phyloP scores from a whole-genome alignment of 37 sponge, comb jelly and placozoan genomes.

The Halisarca cf. caerulea region DNA sequence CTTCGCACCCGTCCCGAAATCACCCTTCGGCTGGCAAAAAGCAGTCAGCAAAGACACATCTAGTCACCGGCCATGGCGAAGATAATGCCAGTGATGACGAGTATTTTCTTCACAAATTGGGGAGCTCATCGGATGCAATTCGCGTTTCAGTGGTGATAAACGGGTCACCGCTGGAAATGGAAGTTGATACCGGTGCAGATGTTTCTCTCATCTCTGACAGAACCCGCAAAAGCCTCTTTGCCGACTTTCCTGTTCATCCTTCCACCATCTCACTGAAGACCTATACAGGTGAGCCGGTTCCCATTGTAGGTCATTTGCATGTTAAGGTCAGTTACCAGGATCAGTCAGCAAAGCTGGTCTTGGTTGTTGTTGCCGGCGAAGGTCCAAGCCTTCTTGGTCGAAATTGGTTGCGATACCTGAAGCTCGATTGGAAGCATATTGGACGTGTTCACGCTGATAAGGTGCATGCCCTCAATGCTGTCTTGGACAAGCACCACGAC shows the following conservation, averaged over 20 bases:
- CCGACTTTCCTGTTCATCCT: background rate
- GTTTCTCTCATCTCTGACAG: conserved; percentile 21
- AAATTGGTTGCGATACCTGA: background rate
- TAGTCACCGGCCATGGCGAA: background rate
- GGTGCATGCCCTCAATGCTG: background rate
- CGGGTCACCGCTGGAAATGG: conserved; percentile 19
- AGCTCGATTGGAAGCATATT: background rate
- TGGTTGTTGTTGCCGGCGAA: conserved; percentile 9
- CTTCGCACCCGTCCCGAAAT: too few species aligned
- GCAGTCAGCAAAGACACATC: background rate
- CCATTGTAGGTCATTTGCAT: background rate
- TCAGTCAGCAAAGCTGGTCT: background rate
- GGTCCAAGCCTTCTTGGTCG: conserved; percentile 33
- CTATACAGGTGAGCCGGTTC: conserved; percentile 7
- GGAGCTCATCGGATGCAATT: too few species aligned
- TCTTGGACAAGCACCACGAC: background rate
- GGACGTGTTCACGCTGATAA: background rate
- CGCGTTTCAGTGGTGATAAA: conserved; percentile 5
- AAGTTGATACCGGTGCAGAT: conserved; percentile 29
- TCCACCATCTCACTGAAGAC: background rate
- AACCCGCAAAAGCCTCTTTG: too few species aligned
- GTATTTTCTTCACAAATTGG: too few species aligned
- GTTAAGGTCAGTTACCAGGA: background rate
- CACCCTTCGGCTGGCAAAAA: too few species aligned
- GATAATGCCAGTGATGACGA: background rate